Evolutionary conservation across 1,140 invertebrate genomes (phyloP), one percentile per base, ranked within the genome.

Genomic region (Argopecten irradians): DNA sequence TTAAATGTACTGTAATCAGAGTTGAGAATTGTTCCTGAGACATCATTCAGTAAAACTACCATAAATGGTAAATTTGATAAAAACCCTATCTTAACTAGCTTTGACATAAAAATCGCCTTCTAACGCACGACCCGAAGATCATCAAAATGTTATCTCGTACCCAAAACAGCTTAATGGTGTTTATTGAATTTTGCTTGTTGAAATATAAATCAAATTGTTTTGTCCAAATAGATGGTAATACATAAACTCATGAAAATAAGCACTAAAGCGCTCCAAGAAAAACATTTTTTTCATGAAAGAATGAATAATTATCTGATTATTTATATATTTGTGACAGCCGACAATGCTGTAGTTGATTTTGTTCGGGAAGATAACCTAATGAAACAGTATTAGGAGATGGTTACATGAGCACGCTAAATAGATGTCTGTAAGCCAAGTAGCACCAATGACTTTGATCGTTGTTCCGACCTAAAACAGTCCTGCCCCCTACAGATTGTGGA

Each of bases 31-130:
- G 55, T 16, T 22, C 28, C 28, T 16, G 28, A n/a, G 55, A 71
- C 55, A 71, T 71, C 55, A 71, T 71, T 71, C 55, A 71, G 22
- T 28, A 71, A 71, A 71, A 71, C 55, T 71, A 71, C 55, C 55
- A 71, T 71, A 71, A 71, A 71, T 71, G 55, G 55, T 71, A 28
- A 71, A 71, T 28, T 71, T 71, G 22, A 28, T 28, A 28, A 71
- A 71, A 71, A 19, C 22, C 55, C 1, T 71, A 71, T 71, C 55
- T 71, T 16, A 16, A 28, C 55, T 28, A 28, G n/a, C 55, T 28
- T 71, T 71, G 55, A 71, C 55, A 71, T 71, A 28, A 28, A 3
- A 28, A 71, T 71, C 22, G 5, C 55, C 55, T 28, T 71, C 55
- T 71, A 71, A 71, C 55, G 55, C 55, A 71, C 55, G 55, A 71